Evolutionary conservation across 2,888 invertebrate species (phyloP), one percentile per base, ranked within the genome.

Genomic region (Ditula angustiorana): DNA sequence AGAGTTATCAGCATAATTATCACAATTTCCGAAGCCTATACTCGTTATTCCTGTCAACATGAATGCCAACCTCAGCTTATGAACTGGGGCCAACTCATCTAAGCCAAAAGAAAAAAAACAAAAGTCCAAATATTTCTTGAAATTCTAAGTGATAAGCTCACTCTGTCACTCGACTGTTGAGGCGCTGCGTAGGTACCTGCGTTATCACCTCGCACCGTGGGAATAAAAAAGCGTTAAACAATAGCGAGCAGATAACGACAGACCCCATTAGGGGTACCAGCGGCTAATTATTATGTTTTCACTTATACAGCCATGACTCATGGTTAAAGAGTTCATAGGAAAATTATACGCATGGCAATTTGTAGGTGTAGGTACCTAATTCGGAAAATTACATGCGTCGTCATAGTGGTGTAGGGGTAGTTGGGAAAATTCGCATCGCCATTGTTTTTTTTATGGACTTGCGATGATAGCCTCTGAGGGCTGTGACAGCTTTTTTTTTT

Each of bases 151-250:
- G 64, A 64, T 64, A 64, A 64, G 64, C 46, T 47, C 26, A 33
- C 53, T 58, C 53, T 35, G 13, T 47, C 26, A 33, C 53, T 58
- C 53, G 46, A 11, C 41, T 19, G 41, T 41, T 2, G 35, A 44
- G 30, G 55, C 19, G 16, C 37, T 10, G 13, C 11, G 30, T 81
- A 82, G 82, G 84, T 83, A 85, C 70, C 66, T 74, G 80, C 81
- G 82, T 90, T 92, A 92, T 92, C 92, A 89, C 85, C 73, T 69
- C 76, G 66, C 73, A 87, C 84, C 92, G 92, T 92, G 92, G 92
- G 92, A 92, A 91, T 87, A 81, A 91, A 89, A 87, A 86, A 88
- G 84, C 84, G 89, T 92, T 90, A 90, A 92, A 92, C 92, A 92
- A 92, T 92, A 85, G 88, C n/a, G 82, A 74, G 67, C 74, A 92